phyloP scores from a whole-genome alignment of 2,888 invertebrate species.

The Aromia moschata region DNA sequence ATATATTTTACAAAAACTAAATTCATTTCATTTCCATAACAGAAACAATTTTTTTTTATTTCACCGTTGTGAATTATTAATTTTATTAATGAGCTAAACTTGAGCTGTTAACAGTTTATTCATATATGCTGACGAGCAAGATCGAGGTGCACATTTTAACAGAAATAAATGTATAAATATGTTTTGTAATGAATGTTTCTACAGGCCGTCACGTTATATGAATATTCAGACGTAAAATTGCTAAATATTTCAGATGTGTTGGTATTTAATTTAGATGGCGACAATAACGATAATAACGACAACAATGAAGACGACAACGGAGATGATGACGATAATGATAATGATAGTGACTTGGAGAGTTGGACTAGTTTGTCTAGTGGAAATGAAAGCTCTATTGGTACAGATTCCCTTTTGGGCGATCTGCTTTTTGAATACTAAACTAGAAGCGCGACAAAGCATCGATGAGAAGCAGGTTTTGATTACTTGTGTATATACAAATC shows the following conservation, averaged over 20 bases:
- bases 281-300: constrained; percentile 64
- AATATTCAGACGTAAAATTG: neutral
- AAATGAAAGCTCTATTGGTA: constrained; percentile 34
- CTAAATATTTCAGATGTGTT: constrained; percentile 44
- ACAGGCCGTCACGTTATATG: constrained; percentile 4
- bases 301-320: constrained; percentile 47
- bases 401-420: constrained; percentile 36
- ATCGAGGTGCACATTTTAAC: neutral
- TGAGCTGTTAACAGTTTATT: neutral
- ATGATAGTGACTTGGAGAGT: constrained; percentile 42
- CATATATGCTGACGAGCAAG: constrained; percentile 13
- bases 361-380: constrained; percentile 45
- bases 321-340: constrained; percentile 45
- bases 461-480: constrained; percentile 8
- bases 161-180: neutral
- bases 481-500: constrained; percentile 14
- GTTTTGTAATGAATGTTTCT: neutral
- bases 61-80: too few relatives aligned
- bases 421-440: constrained; percentile 32
- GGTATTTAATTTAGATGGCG: constrained; percentile 56
- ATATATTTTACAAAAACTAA: too few relatives aligned
- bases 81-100: too few relatives aligned
- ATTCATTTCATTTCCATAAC: too few relatives aligned
- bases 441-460: constrained; percentile 1
- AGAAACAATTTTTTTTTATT: too few relatives aligned